These are phyloP conservation scores for Dynastes grantii DNA, from an alignment of 2,888 invertebrate genomes.

Conservation along the genomic window DNA sequence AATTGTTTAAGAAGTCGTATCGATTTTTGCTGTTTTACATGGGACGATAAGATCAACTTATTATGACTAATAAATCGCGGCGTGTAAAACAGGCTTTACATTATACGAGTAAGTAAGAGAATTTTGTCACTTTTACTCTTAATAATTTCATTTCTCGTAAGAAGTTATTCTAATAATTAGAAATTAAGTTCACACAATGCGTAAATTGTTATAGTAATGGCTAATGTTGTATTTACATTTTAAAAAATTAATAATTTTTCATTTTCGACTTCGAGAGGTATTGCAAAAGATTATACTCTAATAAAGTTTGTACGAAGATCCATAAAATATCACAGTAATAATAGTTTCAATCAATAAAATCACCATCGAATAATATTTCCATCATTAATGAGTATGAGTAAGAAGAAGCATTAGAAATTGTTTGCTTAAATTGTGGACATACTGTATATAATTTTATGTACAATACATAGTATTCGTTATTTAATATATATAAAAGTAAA, in stretches of 20 bases:
- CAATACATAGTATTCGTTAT: constrained; percentile 58
- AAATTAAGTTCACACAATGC: too few relatives aligned
- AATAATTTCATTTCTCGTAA: too few relatives aligned
- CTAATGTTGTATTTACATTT: background rate
- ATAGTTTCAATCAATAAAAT: background rate
- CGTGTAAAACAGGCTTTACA: too few relatives aligned
- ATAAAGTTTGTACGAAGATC: constrained; percentile 60
- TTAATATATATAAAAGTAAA: constrained; percentile 59
- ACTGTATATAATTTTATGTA: constrained; percentile 52
- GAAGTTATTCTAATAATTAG: too few relatives aligned
- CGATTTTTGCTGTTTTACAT: too few relatives aligned
- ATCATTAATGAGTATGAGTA: constrained; percentile 16
- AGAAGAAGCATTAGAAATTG: background rate
- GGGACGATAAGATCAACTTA: too few relatives aligned
- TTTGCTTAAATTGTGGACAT: constrained; percentile 21
- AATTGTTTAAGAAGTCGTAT: too few relatives aligned
- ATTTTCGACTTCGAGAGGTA: constrained; percentile 66
- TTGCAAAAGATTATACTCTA: constrained; percentile 64
- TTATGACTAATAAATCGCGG: too few relatives aligned
- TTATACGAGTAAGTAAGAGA: too few relatives aligned
- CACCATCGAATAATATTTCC: background rate
- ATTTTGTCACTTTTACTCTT: too few relatives aligned
- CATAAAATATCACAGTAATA: constrained; percentile 54
- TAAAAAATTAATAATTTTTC: constrained; percentile 56
- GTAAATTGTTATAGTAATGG: too few relatives aligned